Evolutionary conservation across 2,888 invertebrate species (phyloP).

Genomic region (Coelogynopora nodosa): DNA sequence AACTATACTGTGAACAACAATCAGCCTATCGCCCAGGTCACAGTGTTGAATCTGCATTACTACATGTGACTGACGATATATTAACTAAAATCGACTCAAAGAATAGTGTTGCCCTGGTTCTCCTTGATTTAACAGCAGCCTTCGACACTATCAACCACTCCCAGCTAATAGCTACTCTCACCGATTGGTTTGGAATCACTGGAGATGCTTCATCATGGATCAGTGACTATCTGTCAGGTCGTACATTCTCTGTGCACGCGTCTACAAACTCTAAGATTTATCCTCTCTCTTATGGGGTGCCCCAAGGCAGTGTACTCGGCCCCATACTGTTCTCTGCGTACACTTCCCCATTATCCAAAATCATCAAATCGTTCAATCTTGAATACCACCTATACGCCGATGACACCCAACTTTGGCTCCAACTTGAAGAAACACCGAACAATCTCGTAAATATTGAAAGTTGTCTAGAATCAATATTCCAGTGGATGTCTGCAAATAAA

Average conservation of each 20-base stretch:
- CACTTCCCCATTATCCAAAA: background rate
- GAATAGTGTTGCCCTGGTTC: constrained; percentile 7
- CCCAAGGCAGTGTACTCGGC: background rate
- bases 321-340: background rate
- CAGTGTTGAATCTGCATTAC: background rate
- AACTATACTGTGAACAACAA: constrained; percentile 28
- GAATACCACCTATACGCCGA: background rate
- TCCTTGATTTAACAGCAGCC: constrained; percentile 23
- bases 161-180: constrained; percentile 17
- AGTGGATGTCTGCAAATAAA: constrained; percentile 24
- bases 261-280: constrained; percentile 15
- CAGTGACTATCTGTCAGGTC: constrained; percentile 24
- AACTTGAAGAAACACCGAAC: constrained; percentile 28
- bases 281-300: constrained; percentile 8
- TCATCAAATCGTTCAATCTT: background rate
- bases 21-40: background rate
- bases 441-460: constrained; percentile 16
- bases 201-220: constrained; percentile 19
- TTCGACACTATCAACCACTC: constrained; percentile 18
- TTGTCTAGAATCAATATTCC: constrained; percentile 13
- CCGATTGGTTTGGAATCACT: constrained; percentile 25
- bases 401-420: background rate
- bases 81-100: background rate
- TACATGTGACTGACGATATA: background rate
- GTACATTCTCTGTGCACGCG: constrained; percentile 21